Percentiles rank a stretch among this genome's conserved stretches.
These are phyloP conservation scores for Latrodectus elegans DNA, from an alignment of 2,888 invertebrate genomes.

Conservation along the genomic window DNA sequence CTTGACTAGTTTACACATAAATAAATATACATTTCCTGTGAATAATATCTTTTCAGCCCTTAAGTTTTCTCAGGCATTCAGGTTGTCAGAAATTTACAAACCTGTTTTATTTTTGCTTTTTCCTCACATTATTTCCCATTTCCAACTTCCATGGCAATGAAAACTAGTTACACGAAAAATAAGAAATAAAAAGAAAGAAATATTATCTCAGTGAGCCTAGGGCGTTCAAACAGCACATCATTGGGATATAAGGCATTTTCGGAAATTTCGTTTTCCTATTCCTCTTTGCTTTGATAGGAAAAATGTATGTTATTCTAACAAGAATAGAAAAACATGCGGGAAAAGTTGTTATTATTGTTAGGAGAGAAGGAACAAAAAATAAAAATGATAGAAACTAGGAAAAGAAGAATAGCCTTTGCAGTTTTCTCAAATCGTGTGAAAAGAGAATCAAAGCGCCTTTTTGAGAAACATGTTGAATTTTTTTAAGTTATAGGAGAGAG, in stretches of 20 bases:
- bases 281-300: constrained; percentile 3
- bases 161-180: not conserved
- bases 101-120: constrained; percentile 16
- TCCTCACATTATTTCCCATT: constrained; percentile 13
- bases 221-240: constrained; percentile 21
- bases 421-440: not conserved
- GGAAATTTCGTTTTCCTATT: not conserved
- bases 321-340: constrained; percentile 9
- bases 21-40: no score
- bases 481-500: no score
- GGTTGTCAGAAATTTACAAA: constrained; percentile 23
- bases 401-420: not conserved
- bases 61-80: not conserved
- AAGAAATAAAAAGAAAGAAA: not conserved
- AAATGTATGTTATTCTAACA: constrained; percentile 6
- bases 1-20: no score
- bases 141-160: not conserved
- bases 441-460: no score
- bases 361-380: constrained; percentile 22
- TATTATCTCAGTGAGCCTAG: constrained; percentile 23
- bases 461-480: no score
- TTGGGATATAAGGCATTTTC: constrained; percentile 4
- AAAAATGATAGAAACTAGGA: constrained; percentile 20
- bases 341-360: constrained; percentile 37
- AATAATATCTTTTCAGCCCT: constrained; percentile 9